These are phyloP conservation scores for Serilophus lunatus DNA, from an alignment of 2,113 vertebrate genomes.

Conservation along the genomic window DNA sequence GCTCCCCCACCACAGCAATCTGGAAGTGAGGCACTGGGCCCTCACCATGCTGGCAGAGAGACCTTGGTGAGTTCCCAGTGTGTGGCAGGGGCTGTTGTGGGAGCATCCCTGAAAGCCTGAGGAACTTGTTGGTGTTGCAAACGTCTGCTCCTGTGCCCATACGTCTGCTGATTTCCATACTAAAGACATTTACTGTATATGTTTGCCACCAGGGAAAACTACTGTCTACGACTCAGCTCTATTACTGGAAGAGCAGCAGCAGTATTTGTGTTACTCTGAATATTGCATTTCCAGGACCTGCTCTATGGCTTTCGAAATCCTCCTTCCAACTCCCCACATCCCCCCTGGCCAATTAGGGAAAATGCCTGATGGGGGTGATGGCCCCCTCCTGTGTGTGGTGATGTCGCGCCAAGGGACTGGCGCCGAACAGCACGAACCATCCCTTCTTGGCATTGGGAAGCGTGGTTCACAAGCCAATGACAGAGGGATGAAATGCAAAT, in stretches of 20 bases:
- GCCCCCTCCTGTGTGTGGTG: neutral
- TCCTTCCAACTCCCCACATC: neutral
- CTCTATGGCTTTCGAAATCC: neutral
- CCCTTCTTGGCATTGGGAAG: slow-evolving; percentile 11
- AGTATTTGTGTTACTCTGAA: neutral
- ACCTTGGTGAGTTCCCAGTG: rapidly evolving
- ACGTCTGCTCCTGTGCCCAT: neutral
- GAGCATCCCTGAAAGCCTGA: neutral
- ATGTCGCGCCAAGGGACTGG: neutral
- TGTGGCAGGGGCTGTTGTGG: rapidly evolving
- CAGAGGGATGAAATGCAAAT: slow-evolving; percentile 52
- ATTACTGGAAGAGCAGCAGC: slow-evolving; percentile 60
- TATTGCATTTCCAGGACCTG: slow-evolving; percentile 56
- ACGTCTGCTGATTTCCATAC: slow-evolving; percentile 42
- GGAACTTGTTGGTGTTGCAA: slow-evolving; percentile 8
- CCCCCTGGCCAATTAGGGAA: neutral
- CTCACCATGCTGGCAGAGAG: rapidly evolving
- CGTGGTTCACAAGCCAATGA: neutral
- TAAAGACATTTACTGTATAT: slow-evolving; percentile 55
- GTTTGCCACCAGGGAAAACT: slow-evolving; percentile 50
- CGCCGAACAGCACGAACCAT: neutral
- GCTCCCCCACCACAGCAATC: neutral
- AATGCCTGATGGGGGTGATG: neutral
- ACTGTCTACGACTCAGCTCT: slow-evolving; percentile 29
- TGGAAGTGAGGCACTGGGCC: rapidly evolving